phyloP scores from a whole-genome alignment of 2,888 invertebrate genomes.

The Rhagonycha fulva region DNA sequence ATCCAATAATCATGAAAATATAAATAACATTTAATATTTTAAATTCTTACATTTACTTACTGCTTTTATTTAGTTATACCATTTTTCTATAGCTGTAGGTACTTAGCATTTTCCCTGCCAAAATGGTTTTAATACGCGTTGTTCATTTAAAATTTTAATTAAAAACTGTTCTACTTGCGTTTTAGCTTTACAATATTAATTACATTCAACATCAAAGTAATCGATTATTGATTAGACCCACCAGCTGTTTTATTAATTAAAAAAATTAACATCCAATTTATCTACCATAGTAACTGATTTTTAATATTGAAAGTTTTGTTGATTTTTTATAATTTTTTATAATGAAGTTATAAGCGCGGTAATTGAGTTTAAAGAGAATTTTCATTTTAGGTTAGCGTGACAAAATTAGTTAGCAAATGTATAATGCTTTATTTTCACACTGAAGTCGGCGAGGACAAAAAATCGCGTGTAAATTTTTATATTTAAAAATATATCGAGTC shows the following conservation, averaged over 20 bases:
- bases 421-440: background rate
- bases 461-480: background rate
- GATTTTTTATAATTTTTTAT: background rate
- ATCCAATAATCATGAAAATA: too few species aligned
- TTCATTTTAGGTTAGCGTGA: background rate
- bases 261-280: background rate
- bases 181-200: background rate
- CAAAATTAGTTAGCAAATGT: background rate
- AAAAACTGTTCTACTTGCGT: background rate
- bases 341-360: background rate
- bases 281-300: background rate
- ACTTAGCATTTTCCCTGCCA: background rate
- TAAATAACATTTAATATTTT: too few species aligned
- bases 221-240: background rate
- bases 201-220: background rate
- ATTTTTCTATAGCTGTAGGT: background rate
- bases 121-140: background rate
- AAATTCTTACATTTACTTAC: too few species aligned
- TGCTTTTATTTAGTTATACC: too few species aligned
- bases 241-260: background rate
- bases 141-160: background rate
- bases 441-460: background rate
- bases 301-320: background rate
- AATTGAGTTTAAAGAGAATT: background rate
- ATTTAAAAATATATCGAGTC: background rate